Percentiles rank a stretch among this genome's conserved stretches.
These are phyloP conservation scores for Vimba vimba DNA, from an alignment of 2,113 vertebrate species.

Conservation along the genomic window DNA sequence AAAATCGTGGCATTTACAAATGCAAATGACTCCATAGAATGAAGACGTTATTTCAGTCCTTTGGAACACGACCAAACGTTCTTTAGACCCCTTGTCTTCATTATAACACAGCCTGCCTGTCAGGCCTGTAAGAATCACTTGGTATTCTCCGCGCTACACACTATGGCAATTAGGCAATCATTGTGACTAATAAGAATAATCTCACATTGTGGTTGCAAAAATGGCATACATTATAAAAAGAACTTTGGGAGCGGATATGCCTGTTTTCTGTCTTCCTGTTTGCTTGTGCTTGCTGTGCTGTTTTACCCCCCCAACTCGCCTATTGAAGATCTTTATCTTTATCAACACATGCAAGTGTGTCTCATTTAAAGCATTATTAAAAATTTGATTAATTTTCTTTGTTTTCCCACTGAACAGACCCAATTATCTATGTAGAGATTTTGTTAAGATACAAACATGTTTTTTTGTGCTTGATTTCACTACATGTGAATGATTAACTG, in stretches of 20 bases:
- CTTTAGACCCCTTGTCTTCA: conserved; percentile 31
- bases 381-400: not conserved
- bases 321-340: conserved; percentile 68
- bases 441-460: not conserved
- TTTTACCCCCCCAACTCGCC: conserved; percentile 33
- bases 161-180: conserved; percentile 25
- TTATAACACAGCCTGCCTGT: conserved; percentile 34
- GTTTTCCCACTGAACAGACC: not conserved
- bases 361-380: conserved; percentile 29
- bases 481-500: not conserved
- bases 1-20: conserved; percentile 26
- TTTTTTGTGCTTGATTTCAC: not conserved
- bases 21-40: conserved; percentile 38
- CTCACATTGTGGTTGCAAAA: conserved; percentile 28
- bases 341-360: conserved; percentile 64
- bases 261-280: conserved; percentile 45
- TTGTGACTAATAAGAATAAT: conserved; percentile 41
- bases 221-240: conserved; percentile 23
- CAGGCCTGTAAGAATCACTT: not conserved
- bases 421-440: not conserved
- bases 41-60: conserved; percentile 33
- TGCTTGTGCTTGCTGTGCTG: conserved; percentile 14
- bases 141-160: not conserved
- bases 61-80: conserved; percentile 14
- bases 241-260: conserved; percentile 36